These are phyloP conservation scores for Lasioglossum morio DNA, from an alignment of 2,888 invertebrate genomes.

Conservation along the genomic window DNA sequence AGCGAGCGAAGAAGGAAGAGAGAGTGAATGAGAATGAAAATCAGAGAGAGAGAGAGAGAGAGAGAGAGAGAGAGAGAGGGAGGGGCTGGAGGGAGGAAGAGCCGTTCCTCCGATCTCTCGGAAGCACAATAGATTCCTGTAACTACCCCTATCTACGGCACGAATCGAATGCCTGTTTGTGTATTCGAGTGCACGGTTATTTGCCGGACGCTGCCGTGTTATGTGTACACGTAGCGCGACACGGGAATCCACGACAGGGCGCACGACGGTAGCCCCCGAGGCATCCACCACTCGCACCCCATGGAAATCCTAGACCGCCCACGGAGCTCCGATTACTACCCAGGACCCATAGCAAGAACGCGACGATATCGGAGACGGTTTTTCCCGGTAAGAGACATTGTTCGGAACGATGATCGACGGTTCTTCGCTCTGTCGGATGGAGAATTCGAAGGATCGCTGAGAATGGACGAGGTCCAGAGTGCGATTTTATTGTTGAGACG, in stretches of 20 bases:
- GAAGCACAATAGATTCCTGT: slow-evolving; percentile 80
- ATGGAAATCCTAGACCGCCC: slow-evolving; percentile 28
- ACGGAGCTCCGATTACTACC: not conserved
- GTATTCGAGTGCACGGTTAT: slow-evolving; percentile 80
- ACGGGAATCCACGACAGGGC: not conserved
- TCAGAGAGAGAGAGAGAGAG: not conserved
- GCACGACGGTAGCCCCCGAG: not conserved
- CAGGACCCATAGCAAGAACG: slow-evolving; percentile 4
- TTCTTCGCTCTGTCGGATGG: slow-evolving; percentile 10
- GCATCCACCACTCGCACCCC: slow-evolving; percentile 3
- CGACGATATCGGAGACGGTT: slow-evolving; percentile 13
- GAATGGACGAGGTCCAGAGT: not conserved
- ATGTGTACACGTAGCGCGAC: slow-evolving; percentile 25
- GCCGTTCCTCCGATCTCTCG: slow-evolving; percentile 66
- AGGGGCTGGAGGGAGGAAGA: not conserved
- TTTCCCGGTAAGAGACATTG: slow-evolving; percentile 26
- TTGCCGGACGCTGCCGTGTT: slow-evolving; percentile 75
- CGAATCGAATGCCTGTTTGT: slow-evolving; percentile 80
- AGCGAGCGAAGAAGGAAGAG: not conserved
- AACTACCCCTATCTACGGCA: slow-evolving; percentile 78
- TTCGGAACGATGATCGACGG: slow-evolving; percentile 31
- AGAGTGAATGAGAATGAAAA: slow-evolving; percentile 21
- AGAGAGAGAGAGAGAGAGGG: not conserved
- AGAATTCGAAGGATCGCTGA: not conserved
- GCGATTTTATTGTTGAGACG: not conserved